Base-by-base conservation (phyloP, 2,113 vertebrate species). In the Gallinago media region DNA sequence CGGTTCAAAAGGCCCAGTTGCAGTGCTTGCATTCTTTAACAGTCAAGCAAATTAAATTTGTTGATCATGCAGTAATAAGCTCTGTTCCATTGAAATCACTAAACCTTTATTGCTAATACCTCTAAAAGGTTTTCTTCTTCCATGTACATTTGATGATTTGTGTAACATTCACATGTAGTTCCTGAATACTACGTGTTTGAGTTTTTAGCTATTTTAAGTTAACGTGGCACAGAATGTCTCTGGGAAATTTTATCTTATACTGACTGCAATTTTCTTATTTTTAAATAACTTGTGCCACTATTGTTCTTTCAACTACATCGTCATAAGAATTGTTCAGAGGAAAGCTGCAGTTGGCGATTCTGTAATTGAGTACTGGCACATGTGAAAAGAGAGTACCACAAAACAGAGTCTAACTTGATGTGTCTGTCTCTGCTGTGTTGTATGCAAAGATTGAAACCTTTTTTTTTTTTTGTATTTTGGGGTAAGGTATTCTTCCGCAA, bases 51-150 rank as follows among this genome's bases (percentile, higher is more conserved):
- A 92, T 89, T 82, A 75, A 82, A 96, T 89, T 79, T 97, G 96
- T 94, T 95, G 96, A 95, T 63, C n/a, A 21, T 92, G 95, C 96
- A 94, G 59, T 94, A 85, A 91, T 81, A 82, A 75, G 49, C 36
- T 63, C 58, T 52, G n/a, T 96, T 94, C 89, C 86, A 38, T 65
- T 93, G 91, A 97, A 91, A 94, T 88, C 54, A 92, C 85, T 95
- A 66, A 94, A 83, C 26, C 75, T 83, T 95, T 90, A 42, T 86
- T 93, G 59, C 55, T 88, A 77, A 94, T 96, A 63, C 50, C 49
- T 85, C 44, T 73, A 26, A 76, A 73, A 83, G 36, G 10, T 90
- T 95, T 79, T 93, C 46, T 92, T 94, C 42, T 95, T 79, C 93
- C 36, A 3, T 38, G 18, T 92, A 11, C 21, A 8, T 66, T 62